These are phyloP conservation scores for Heliconius hewitsoni DNA, from an alignment of 1,140 invertebrate genomes.

Conservation along the genomic window DNA sequence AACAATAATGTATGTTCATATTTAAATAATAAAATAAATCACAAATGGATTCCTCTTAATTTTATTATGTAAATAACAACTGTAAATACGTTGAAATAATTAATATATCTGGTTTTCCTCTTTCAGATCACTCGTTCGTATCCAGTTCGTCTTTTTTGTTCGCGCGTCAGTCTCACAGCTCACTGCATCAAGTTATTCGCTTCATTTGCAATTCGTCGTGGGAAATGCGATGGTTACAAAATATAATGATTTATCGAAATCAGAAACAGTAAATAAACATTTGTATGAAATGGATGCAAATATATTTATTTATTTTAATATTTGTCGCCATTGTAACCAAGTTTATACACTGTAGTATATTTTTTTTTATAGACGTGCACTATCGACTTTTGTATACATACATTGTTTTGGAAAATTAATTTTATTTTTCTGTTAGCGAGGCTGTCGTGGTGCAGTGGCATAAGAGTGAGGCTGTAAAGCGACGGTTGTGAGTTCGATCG, in stretches of 20 bases:
- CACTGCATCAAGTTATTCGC: neutral
- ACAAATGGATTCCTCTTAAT: neutral
- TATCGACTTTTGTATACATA: too few species aligned
- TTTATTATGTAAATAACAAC: neutral
- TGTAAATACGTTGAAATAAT: neutral
- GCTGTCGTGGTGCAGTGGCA: too few species aligned
- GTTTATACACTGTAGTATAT: too few species aligned
- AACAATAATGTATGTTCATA: too few species aligned
- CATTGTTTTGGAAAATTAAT: too few species aligned
- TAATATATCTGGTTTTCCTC: neutral
- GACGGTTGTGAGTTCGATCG: too few species aligned
- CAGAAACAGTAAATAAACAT: neutral
- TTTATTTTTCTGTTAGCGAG: too few species aligned
- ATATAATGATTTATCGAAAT: conserved; percentile 1
- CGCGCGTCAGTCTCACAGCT: conserved; percentile 15
- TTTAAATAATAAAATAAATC: neutral
- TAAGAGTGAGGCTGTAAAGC: too few species aligned
- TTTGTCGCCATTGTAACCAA: too few species aligned
- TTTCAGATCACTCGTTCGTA: conserved; percentile 11
- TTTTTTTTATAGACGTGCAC: too few species aligned
- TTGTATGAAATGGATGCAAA: neutral
- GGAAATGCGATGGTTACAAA: neutral
- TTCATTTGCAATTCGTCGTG: conserved; percentile 10
- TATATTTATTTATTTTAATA: neutral
- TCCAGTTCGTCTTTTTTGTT: conserved; percentile 2